Percentiles rank a stretch among this genome's conserved stretches.
These are phyloP conservation scores for Sus scrofa DNA, from an alignment of 2,113 vertebrate genomes.

Conservation along the genomic window DNA sequence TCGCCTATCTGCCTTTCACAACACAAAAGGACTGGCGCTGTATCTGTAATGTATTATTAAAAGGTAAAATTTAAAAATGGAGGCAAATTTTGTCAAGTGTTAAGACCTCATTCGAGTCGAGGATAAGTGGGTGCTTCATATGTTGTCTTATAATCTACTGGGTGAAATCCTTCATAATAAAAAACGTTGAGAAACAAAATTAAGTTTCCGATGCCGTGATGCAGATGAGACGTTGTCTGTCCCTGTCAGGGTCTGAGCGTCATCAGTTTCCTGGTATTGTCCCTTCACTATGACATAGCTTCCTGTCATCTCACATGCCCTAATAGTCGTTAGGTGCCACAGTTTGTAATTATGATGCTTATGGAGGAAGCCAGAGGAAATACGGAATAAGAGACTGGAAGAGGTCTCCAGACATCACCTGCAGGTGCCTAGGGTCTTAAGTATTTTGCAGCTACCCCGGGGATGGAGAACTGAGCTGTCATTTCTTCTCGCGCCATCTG, in stretches of 20 bases:
- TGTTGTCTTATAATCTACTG: not conserved
- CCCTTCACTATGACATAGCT: not conserved
- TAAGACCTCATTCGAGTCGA: not conserved
- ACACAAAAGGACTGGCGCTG: not conserved
- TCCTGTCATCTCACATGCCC: not conserved
- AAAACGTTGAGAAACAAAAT: not conserved
- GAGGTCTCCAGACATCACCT: not conserved
- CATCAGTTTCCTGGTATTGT: not conserved
- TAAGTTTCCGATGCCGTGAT: not conserved
- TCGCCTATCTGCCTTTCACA: fast-evolving
- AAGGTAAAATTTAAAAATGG: not conserved
- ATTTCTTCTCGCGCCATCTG: not conserved
- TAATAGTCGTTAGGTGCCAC: not conserved
- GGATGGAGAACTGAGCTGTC: too few species aligned
- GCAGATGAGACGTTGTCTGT: not conserved
- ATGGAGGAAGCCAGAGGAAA: not conserved
- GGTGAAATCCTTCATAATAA: conserved; percentile 48
- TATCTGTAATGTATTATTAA: not conserved
- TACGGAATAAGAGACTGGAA: not conserved
- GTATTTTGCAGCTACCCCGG: not conserved
- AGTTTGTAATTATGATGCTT: not conserved
- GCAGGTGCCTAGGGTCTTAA: not conserved
- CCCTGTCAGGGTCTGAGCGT: not conserved
- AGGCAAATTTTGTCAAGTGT: not conserved
- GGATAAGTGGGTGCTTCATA: not conserved